phyloP scores from a whole-genome alignment of 2,888 invertebrate genomes.

The Ochlodes sylvanus region DNA sequence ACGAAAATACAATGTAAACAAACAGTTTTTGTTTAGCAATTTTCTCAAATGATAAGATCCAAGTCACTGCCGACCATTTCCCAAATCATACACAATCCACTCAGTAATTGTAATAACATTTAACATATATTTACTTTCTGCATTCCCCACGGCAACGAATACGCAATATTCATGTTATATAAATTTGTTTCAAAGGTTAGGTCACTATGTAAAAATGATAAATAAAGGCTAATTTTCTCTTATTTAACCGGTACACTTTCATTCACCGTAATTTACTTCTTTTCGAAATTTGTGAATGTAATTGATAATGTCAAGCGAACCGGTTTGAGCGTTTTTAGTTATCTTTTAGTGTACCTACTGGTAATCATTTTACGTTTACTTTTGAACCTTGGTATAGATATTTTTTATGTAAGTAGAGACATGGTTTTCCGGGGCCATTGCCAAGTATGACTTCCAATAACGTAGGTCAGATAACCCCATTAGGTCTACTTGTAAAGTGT shows the following conservation, averaged over 20 bases:
- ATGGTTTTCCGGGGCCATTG: too few species aligned
- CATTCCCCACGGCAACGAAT: slow-evolving; percentile 13
- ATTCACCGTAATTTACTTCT: slow-evolving; percentile 30
- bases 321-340: neutral
- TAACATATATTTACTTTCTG: slow-evolving; percentile 12
- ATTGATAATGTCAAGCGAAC: slow-evolving; percentile 30
- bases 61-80: neutral
- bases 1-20: neutral
- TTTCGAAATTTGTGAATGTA: slow-evolving; percentile 34
- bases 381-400: neutral
- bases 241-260: slow-evolving; percentile 37
- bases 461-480: too few species aligned
- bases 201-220: slow-evolving; percentile 36
- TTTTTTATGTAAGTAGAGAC: neutral
- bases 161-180: slow-evolving; percentile 31
- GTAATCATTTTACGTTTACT: slow-evolving; percentile 1
- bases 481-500: too few species aligned
- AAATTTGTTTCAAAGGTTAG: slow-evolving; percentile 36
- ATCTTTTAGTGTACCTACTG: neutral
- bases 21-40: slow-evolving; percentile 5
- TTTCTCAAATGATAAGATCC: neutral
- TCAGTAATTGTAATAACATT: slow-evolving; percentile 7
- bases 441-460: too few species aligned
- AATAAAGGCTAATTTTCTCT: slow-evolving; percentile 34
- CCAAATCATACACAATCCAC: neutral